phyloP scores from a whole-genome alignment of 2,888 invertebrate species.

The Apamea epomidion region DNA sequence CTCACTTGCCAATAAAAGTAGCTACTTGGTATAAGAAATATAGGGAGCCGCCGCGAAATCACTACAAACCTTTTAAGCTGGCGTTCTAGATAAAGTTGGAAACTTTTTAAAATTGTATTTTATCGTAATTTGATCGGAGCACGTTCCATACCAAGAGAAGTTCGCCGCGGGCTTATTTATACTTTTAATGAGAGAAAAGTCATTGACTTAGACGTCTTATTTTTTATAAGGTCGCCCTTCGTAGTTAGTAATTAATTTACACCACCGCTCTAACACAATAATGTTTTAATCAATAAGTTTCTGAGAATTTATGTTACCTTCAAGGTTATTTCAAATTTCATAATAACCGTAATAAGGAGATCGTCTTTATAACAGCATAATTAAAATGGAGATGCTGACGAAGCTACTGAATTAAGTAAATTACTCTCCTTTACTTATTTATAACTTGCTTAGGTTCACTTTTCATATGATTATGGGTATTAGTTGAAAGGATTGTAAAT shows the following conservation, averaged over 20 bases:
- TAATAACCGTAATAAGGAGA: constrained; percentile 22
- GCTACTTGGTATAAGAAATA: constrained; percentile 69
- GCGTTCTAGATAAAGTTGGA: constrained; percentile 60
- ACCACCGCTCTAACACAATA: background rate
- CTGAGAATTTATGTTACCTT: constrained; percentile 15
- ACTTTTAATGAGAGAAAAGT: constrained; percentile 47
- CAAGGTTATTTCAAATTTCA: constrained; percentile 21
- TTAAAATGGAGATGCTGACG: background rate
- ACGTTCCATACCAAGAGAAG: constrained; percentile 42
- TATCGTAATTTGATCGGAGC: constrained; percentile 64
- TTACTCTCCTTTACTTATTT: constrained; percentile 3
- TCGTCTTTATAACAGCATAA: background rate
- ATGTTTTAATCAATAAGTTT: constrained; percentile 29
- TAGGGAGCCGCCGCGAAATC: constrained; percentile 62
- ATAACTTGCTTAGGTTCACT: background rate
- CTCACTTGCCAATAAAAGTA: constrained; percentile 72
- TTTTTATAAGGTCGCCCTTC: constrained; percentile 18
- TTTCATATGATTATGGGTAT: background rate
- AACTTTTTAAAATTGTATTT: constrained; percentile 58
- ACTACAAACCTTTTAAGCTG: constrained; percentile 69
- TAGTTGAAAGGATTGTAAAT: background rate
- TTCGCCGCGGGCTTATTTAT: constrained; percentile 50
- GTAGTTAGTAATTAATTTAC: constrained; percentile 23
- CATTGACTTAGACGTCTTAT: constrained; percentile 17
- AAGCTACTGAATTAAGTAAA: constrained; percentile 4